Evolutionary conservation across 2,888 invertebrate species (phyloP).

Genomic region (Plebejus anna): DNA sequence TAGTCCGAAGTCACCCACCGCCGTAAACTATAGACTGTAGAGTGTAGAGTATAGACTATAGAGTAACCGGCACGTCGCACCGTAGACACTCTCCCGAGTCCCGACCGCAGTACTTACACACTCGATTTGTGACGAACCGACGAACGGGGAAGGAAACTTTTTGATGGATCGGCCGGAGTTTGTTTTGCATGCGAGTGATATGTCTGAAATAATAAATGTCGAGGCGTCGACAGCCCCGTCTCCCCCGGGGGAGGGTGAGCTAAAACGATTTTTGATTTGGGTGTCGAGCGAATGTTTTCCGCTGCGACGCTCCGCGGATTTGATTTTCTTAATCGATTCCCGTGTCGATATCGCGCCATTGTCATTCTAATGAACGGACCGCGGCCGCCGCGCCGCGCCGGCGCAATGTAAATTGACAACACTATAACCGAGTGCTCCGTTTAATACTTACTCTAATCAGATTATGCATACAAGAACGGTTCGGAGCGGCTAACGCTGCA

Average conservation of each 20-base stretch:
- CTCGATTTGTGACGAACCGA: conserved; percentile 67
- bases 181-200: conserved; percentile 81
- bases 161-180: conserved; percentile 79
- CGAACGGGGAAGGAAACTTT: conserved; percentile 61
- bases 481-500: conserved; percentile 58
- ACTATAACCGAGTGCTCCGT: conserved; percentile 66
- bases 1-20: conserved; percentile 35
- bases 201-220: conserved; percentile 81
- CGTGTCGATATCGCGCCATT: conserved; percentile 33
- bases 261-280: conserved; percentile 81
- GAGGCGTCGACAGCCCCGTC: conserved; percentile 74
- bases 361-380: conserved; percentile 27
- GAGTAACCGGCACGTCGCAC: conserved; percentile 27
- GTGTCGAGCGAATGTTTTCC: conserved; percentile 80
- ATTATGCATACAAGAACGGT: conserved; percentile 78
- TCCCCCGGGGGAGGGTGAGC: conserved; percentile 66
- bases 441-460: conserved; percentile 76
- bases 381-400: conserved; percentile 28
- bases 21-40: conserved; percentile 7
- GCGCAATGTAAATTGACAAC: conserved; percentile 59
- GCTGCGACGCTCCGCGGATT: conserved; percentile 72
- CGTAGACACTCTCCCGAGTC: conserved; percentile 48
- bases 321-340: conserved; percentile 79
- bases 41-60: conserved; percentile 33
- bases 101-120: conserved; percentile 73